Base-by-base conservation (phyloP, 2,888 invertebrate genomes). In the Microctonus brassicae region DNA sequence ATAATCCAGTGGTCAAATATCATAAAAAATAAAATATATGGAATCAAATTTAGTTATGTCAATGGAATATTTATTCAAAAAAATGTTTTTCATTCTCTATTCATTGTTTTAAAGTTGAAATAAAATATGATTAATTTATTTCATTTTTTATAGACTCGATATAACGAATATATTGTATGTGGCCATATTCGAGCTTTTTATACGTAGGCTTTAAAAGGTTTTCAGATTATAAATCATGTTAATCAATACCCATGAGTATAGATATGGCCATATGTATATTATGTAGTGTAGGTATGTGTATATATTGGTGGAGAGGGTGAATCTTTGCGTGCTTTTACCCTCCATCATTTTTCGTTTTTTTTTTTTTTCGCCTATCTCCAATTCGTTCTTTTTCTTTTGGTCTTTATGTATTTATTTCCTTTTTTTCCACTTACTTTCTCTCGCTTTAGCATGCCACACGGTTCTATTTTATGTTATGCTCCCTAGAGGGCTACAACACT, bases 361-460 rank as follows among this genome's bases (percentile, higher is more conserved):
- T 70, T 70, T 74, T 62, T 22, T 70, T 74, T 62, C 22, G 20
- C 39, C 36, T 33, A 20, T 53, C 42, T 55, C 57, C 34, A 53
- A 42, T 47, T 69, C 29, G 47, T 24, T 39, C 63, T 26, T n/a
- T 47, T 26, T 63, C 47, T 6, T 7, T n/a, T 6, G 29, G 29
- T 6, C 3, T 7, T 61, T 29, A 5, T 29, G 24, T 63, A 9
- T 11, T 13, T 63, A 13, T 24, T 13, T 26, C 17, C n/a, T 10
- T 2, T 24, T 20, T 17, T 17, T 9, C 10, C 3, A n/a, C 11
- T 34, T n/a, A n/a, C 39, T 17, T 17, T n/a, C 26, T 36, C 58
- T 57, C 58, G 26, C 62, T 70, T 33, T 47, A 34, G 42, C 63
- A 47, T 47, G 47, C 22, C 61, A 55, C 58, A n/a, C 34, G n/a